Evolutionary conservation across 2,797 vertebrate species (phyloP), one percentile per base, ranked within the genome.

Genomic region (Cichlasoma orientale): DNA sequence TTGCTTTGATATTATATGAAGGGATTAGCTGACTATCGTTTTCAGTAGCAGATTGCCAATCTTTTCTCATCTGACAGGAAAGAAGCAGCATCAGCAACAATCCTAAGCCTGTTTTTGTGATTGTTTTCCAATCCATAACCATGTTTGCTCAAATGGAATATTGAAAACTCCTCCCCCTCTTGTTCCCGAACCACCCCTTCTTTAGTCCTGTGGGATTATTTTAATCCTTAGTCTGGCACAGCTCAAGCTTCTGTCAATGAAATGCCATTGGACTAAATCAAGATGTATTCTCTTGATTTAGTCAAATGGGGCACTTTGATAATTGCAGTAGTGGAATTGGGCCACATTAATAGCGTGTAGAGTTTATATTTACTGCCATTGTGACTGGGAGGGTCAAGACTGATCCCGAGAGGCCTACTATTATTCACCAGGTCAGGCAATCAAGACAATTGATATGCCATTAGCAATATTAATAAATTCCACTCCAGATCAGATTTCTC

Each of bases 141-240:
- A 80, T 70, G 55, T 73, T 82, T 23, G 18, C 66, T 29, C 72
- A 70, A 86, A 85, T 87, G 82, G 85, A 90, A 86, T 89, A 89
- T 86, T 88, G 74, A 56, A 90, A 87, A 83, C 71, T 79, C 72
- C 25, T 59, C 59, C 21, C 55, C 59, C 69, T 63, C 23, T 83
- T 44, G 82, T 82, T 50, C 83, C 83, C 53, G 69, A 73, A 79
- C 71, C 31, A 29, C n/a, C 41, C 63, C 58, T 53, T 7, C 3
- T 33, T 7, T 14, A 18, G 61, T 78, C 81, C 78, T 33, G 13
- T 75, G 86, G 90, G 93, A 94, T 95, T 95, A 95, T 82, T 87
- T 83, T 93, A 95, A 95, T 95, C 93, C 88, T 89, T 94, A 94
- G 95, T 95, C 93, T 93, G 85, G 87, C 82, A 86, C 23, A 16